Evolutionary conservation across 2,888 invertebrate genomes (phyloP).

Genomic region (Pseudoips prasinana): DNA sequence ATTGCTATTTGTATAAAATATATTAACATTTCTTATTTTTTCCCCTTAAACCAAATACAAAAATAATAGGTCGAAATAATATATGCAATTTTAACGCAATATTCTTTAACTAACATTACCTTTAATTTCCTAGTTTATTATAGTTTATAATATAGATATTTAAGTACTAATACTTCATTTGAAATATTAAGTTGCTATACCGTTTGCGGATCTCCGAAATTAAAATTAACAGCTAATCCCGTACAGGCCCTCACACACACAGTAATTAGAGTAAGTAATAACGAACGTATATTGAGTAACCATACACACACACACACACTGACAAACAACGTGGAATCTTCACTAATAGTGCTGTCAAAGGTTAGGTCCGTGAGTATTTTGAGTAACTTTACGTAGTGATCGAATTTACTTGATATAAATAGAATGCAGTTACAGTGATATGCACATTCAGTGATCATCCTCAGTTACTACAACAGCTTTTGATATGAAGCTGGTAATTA

Average conservation of each 20-base stretch:
- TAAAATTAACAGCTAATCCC: conserved; percentile 35
- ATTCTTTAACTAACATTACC: too few species aligned
- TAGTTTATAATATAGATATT: too few species aligned
- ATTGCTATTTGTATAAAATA: too few species aligned
- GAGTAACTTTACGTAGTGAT: conserved; percentile 62
- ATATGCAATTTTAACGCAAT: too few species aligned
- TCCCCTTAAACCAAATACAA: too few species aligned
- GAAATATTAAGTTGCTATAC: too few species aligned
- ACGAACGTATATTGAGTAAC: conserved; percentile 64
- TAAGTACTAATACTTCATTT: too few species aligned
- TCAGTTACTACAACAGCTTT: conserved; percentile 54
- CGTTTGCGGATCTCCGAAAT: conserved; percentile 36
- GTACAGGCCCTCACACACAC: conserved; percentile 34
- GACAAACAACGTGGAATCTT: conserved; percentile 34
- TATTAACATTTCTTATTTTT: too few species aligned
- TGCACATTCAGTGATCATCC: conserved; percentile 64
- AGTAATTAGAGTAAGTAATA: conserved; percentile 68
- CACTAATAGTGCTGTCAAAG: conserved; percentile 61
- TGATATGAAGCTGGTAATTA: conserved; percentile 74
- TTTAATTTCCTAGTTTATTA: too few species aligned
- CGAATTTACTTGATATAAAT: conserved; percentile 77
- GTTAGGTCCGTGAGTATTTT: conserved; percentile 70
- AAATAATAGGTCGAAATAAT: too few species aligned
- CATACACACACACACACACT: conserved; percentile 49
- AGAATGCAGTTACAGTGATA: conserved; percentile 49